Conservation (phyloP, 2,113 vertebrate species). For the Ursus arctos region DNA sequence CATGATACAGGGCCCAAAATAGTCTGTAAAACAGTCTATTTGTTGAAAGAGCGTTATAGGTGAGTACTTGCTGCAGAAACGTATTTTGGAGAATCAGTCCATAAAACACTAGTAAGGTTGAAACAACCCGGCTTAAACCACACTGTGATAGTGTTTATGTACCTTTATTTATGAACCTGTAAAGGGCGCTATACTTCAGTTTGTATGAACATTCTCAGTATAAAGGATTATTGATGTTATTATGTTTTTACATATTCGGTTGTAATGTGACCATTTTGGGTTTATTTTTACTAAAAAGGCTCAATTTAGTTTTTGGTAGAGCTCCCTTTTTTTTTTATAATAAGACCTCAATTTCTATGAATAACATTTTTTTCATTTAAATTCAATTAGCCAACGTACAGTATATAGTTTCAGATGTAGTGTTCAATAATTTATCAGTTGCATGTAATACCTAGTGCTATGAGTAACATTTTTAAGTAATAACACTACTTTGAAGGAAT, state of each 20-base stretch:
- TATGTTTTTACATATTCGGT: background rate
- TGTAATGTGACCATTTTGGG: constrained; percentile 32
- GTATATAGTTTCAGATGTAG: background rate
- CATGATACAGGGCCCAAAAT: background rate
- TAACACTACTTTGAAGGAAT: background rate
- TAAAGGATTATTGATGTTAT: background rate
- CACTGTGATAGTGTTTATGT: background rate
- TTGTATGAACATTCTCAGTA: background rate
- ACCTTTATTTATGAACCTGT: background rate
- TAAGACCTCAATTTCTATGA: background rate
- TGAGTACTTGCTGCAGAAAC: background rate
- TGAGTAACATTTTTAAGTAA: background rate
- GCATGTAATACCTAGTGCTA: background rate
- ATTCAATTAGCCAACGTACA: too few relatives aligned
- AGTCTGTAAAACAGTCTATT: background rate
- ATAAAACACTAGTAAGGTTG: background rate
- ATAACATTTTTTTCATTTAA: background rate
- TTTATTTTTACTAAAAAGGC: constrained; percentile 28
- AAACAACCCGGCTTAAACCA: background rate
- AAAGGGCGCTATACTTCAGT: background rate
- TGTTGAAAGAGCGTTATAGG: background rate
- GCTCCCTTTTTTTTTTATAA: background rate
- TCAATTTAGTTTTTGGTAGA: background rate
- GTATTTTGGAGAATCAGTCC: background rate
- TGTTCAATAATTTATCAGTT: background rate